Percentiles rank a stretch among this genome's conserved stretches.
Evolutionary conservation across 2,113 vertebrate genomes (phyloP).

Genomic region (Barnardius zonarius): DNA sequence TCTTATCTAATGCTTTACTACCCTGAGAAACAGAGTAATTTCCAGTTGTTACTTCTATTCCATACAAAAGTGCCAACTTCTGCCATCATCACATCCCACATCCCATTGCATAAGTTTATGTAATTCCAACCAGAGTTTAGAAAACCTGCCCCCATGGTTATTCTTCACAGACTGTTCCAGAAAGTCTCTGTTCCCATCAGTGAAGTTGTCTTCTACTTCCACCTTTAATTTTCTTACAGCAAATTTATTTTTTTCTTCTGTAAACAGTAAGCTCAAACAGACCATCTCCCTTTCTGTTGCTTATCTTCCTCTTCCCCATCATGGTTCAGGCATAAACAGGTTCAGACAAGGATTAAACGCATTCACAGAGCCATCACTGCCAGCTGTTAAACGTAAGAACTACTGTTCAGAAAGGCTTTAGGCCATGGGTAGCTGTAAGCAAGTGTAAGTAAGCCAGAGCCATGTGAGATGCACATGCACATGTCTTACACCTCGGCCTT

Average conservation of each 20-base stretch:
- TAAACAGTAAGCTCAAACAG: background rate
- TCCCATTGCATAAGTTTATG: background rate
- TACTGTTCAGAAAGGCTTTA: background rate
- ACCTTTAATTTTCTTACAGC: background rate
- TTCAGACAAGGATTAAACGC: background rate
- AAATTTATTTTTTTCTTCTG: background rate
- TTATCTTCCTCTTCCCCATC: background rate
- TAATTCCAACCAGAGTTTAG: background rate
- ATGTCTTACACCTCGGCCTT: background rate
- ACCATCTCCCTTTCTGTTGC: background rate
- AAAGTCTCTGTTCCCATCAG: background rate
- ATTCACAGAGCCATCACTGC: background rate
- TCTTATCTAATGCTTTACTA: background rate
- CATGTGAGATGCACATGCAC: fast-evolving
- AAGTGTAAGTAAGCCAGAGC: background rate
- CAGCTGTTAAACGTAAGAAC: background rate
- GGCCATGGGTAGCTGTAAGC: background rate
- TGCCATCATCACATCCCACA: background rate
- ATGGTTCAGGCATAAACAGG: background rate
- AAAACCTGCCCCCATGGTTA: background rate
- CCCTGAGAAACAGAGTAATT: background rate
- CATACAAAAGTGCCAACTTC: background rate
- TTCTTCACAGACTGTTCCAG: background rate
- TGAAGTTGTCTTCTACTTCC: background rate
- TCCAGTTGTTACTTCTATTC: background rate